Evolutionary conservation across 2,113 vertebrate genomes (phyloP).

Genomic region (Chitala chitala): DNA sequence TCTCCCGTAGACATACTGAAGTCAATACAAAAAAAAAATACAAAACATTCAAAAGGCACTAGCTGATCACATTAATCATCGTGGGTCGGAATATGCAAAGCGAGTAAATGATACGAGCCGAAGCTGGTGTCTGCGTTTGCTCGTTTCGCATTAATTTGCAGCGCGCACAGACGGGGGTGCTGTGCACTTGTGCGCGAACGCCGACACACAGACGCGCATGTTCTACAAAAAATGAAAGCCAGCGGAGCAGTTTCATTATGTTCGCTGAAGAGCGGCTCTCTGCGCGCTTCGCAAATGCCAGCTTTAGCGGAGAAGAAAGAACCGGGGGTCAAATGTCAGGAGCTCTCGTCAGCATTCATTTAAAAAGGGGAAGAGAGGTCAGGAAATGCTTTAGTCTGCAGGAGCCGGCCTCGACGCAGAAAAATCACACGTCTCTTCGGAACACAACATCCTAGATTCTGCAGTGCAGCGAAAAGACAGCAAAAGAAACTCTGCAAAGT

Average conservation of each 20-base stretch:
- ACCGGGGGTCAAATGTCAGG: too few relatives aligned
- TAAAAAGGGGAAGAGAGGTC: not conserved
- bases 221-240: not conserved
- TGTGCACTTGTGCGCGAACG: too few relatives aligned
- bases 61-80: not conserved
- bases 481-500: not conserved
- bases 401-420: not conserved
- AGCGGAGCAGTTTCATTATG: not conserved
- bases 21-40: not conserved
- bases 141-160: too few relatives aligned
- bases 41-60: not conserved
- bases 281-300: not conserved
- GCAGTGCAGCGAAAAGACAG: not conserved
- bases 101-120: not conserved
- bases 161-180: too few relatives aligned
- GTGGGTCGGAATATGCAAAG: not conserved
- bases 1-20: not conserved
- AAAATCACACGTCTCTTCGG: not conserved
- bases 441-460: not conserved
- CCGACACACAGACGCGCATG: not conserved
- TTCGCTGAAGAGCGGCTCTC: too few relatives aligned
- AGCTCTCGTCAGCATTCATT: not conserved
- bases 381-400: not conserved
- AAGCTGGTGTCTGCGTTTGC: not conserved
- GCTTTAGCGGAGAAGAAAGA: not conserved